These are phyloP conservation scores for Magallana gigas DNA, from an alignment of 1,140 invertebrate species.

Conservation along the genomic window DNA sequence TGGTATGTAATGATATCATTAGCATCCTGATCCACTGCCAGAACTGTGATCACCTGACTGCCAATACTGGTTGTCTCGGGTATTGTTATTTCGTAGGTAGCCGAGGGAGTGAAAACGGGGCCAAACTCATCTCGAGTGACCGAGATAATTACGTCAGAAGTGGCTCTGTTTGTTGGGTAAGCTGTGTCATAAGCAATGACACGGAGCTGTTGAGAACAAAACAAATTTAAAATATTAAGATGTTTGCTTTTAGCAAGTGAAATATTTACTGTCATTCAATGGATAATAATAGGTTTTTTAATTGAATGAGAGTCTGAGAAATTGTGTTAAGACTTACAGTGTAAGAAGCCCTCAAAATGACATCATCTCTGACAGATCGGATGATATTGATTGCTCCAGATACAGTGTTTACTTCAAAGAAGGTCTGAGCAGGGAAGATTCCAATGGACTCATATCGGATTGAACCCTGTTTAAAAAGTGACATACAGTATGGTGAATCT, in stretches of 20 bases:
- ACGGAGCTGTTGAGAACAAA: neutral
- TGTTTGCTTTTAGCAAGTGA: no score
- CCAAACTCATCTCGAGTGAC: slow-evolving; percentile 75
- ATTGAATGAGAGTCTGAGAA: no score
- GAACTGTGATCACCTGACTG: slow-evolving; percentile 62
- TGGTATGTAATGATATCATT: slow-evolving; percentile 43
- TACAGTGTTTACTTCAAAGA: slow-evolving; percentile 67
- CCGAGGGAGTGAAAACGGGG: slow-evolving; percentile 84
- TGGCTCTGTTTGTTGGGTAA: slow-evolving; percentile 61
- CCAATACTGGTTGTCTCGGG: slow-evolving; percentile 58
- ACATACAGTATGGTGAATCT: neutral
- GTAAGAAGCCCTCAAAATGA: slow-evolving; percentile 55
- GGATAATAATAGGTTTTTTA: no score
- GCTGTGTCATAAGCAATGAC: slow-evolving; percentile 67
- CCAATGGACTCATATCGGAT: slow-evolving; percentile 68
- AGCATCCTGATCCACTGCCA: slow-evolving; percentile 69
- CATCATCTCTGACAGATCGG: slow-evolving; percentile 63
- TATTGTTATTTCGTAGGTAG: slow-evolving; percentile 51
- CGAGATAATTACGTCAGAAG: slow-evolving; percentile 65
- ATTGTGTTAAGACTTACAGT: slow-evolving; percentile 59
- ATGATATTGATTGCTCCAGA: slow-evolving; percentile 65
- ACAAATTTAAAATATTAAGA: no score
- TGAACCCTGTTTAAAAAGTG: slow-evolving; percentile 58
- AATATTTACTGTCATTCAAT: no score
- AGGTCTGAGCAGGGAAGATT: slow-evolving; percentile 65